Evolutionary conservation across 1,140 invertebrate species (phyloP), one percentile per base, ranked within the genome.

Genomic region (Diorhabda elongata): DNA sequence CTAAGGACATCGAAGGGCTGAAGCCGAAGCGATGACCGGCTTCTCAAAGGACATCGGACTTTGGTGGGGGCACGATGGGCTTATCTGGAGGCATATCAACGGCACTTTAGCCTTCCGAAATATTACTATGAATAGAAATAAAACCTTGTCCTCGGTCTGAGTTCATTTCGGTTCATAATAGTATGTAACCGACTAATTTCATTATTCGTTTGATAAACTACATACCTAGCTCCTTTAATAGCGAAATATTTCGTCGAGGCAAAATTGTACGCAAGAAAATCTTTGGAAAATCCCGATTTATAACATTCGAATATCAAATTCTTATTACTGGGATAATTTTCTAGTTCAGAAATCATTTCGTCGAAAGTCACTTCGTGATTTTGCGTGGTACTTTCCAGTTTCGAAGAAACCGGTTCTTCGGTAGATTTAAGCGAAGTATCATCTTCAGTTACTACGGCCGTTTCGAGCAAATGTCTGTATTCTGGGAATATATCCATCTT

Each of bases 401-500:
- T 26, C 26, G 26, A 26, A 26, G 26, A 26, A 26, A 26, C 26
- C 1, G 26, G 26, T 26, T 26, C 26, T 26, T 26, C 26, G 26
- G 26, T 26, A 26, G 0, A 26, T 26, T 26, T 26, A 26, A 26
- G 26, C 26, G 26, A 26, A 26, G 26, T 26, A 26, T 26, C 26
- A 2, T 3, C 47, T 3, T 52, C 4, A n/a, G 47, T 8, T 52
- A 8, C 47, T 52, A 8, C 2, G 4, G 47, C 26, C 8, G 59
- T 61, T 61, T 70, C 57, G 42, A 73, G 47, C 9, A 75, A 67
- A 63, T 72, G 61, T 0, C 56, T 69, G 65, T 73, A 76, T 42
- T 75, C 71, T 58, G 73, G 42, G 62, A 67, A 76, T n/a, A 71
- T 7, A 56, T 72, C 65, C 41, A 69, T 56, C 2, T 69, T 64